Percentiles rank a stretch among this genome's conserved stretches.
Conservation (phyloP, 2,797 vertebrate genomes). For the Bovichtus diacanthus region DNA sequence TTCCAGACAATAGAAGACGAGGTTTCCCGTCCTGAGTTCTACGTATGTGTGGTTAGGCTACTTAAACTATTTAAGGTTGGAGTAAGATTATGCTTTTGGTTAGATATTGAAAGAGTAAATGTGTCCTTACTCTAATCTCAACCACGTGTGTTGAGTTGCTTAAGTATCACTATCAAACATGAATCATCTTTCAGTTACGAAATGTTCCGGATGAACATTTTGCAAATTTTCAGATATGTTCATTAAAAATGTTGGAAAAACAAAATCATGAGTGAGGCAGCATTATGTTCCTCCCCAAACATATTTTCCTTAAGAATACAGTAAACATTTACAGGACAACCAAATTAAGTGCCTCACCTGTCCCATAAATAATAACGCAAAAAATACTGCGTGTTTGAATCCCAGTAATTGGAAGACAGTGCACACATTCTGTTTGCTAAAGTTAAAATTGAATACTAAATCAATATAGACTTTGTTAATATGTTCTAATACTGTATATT, state of each 20-base stretch:
- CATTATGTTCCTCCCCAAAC: neutral
- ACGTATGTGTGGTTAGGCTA: neutral
- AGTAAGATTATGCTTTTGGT: neutral
- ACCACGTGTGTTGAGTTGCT: neutral
- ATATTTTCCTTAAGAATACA: constrained; percentile 20
- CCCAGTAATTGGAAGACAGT: neutral
- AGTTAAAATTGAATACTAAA: constrained; percentile 34
- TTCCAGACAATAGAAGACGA: neutral
- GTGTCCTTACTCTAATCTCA: neutral
- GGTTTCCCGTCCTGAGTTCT: constrained; percentile 1
- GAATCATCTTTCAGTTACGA: neutral
- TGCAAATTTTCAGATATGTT: neutral
- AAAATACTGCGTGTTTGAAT: constrained; percentile 24
- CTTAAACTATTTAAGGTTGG: neutral
- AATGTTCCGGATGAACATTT: neutral
- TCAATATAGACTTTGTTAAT: constrained; percentile 15
- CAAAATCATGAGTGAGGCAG: neutral
- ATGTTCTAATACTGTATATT: constrained; percentile 2
- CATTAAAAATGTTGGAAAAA: neutral
- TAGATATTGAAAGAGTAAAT: neutral
- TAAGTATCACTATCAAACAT: neutral
- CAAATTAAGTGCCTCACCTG: too few relatives aligned
- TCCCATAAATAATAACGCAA: too few relatives aligned
- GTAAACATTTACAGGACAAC: constrained; percentile 1
- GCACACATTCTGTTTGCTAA: neutral